Base-by-base conservation (phyloP, 2,888 invertebrate species). In the Neoascia interrupta region DNA sequence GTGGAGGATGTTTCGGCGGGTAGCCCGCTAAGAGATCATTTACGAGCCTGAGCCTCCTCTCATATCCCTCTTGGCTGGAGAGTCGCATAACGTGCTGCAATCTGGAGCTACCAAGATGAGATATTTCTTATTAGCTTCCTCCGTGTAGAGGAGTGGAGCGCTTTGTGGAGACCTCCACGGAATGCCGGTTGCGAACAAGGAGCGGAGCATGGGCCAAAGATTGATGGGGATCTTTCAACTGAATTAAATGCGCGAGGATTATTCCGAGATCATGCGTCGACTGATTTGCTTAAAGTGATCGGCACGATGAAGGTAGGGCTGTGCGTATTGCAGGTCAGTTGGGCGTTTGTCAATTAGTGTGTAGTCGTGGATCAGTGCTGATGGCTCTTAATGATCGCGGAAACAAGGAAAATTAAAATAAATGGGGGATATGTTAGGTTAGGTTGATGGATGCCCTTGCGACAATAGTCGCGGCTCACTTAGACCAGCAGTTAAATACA, bases 1-100 rank as follows among this genome's bases (percentile, higher is more conserved):
- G 61, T 39, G 66, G 49, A 61, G 61, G 11, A 61, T 26, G 61
- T 61, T 68, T 61, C 53, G 34, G 53, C 70, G 79, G 72, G 79
- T 68, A 73, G 73, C 66, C 61, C 54, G 61, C 79, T 73, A 79
- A 79, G 60, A 79, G 73, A 79, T 60, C 79, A 73, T 61, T 79
- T 79, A 79, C 54, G 66, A 49, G 61, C 60, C 28, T 31, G 56
- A 18, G 47, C 36, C 37, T 13, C 34, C 31, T 6, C 8, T 15
- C 31, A 31, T 37, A 47, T 47, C 19, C 31, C 60, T 43, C 37
- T 10, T 13, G 23, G 11, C 18, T n/a, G n/a, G n/a, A 37, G 8
- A 26, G 26, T 19, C 37, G 61, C 61, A 64, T 58, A 76, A 72
- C 39, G 76, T 21, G 56, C 39, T 45, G 31, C 47, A 43, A 63